Conservation (phyloP, 1,140 invertebrate genomes). For the Apis dorsata region DNA sequence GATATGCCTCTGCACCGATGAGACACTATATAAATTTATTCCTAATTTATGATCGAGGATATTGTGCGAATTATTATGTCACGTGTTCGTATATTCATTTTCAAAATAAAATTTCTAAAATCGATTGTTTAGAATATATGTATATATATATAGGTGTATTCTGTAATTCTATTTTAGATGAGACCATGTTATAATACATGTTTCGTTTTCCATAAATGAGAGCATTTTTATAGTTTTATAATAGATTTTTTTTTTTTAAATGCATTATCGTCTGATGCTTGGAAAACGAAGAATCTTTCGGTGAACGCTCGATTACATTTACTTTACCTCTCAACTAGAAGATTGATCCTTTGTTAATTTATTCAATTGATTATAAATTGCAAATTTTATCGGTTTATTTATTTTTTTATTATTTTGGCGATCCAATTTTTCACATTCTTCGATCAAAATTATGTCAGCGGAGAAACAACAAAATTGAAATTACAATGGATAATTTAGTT, state of each 20-base stretch:
- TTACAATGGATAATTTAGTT: too few species aligned
- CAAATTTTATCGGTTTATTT: too few species aligned
- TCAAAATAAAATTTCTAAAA: constrained; percentile 19
- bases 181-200: not conserved
- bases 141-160: not conserved
- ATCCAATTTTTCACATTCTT: too few species aligned
- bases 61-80: not conserved
- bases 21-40: constrained; percentile 5
- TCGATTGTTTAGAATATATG: not conserved
- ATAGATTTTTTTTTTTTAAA: not conserved
- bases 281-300: not conserved
- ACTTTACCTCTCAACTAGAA: not conserved
- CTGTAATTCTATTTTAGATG: not conserved
- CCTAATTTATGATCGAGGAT: constrained; percentile 34
- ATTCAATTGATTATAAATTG: too few species aligned
- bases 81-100: constrained; percentile 44
- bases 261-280: not conserved
- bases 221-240: not conserved
- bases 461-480: too few species aligned
- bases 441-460: too few species aligned
- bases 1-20: not conserved
- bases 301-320: not conserved
- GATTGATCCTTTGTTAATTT: not conserved
- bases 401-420: too few species aligned
- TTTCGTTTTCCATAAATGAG: not conserved